Base-by-base conservation (phyloP, 2,797 vertebrate species). In the Otolemur crassicaudatus region DNA sequence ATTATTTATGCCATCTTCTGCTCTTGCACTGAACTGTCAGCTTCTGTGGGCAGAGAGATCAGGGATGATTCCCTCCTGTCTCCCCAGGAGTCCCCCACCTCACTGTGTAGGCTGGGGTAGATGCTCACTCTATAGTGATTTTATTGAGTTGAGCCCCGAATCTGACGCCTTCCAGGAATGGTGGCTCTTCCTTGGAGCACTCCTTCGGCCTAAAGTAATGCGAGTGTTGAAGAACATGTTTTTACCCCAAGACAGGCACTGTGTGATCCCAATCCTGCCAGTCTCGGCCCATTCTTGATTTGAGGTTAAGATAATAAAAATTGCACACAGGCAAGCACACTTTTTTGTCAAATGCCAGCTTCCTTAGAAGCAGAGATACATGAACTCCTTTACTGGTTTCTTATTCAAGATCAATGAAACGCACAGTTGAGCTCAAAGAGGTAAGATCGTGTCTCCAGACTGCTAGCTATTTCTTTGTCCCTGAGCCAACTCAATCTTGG, bases 361-460 rank as follows among this genome's bases (percentile, higher is more conserved):
- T 94, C n/a, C n/a, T 31, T n/a, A 79, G 56, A 53, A 88, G 43
- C 69, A 90, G 37, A 83, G 34, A 79, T 20, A 23, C 61, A n/a
- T 83, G 69, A 73, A 76, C n/a, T 80, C 70, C 86, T 91, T 93
- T 58, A 88, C 16, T 56, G 40, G 19, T 22, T 76, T 87, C 65
- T 77, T 70, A 90, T 53, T 95, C 91, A 86, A 91, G 31, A 85
- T 95, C 95, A 94, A 34, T 80, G 69, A 94, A 95, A 94, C n/a
- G 85, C 43, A 76, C 5, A 90, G 61, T 53, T 82, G 72, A 85
- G 12, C 29, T 82, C 34, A n/a, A 88, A 76, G 75, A 23, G 79
- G 65, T 80, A 93, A 56, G 69, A 86, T 86, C 93, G 83, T 87
- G 34, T 72, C 80, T 91, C 25, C 19, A 96, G 73, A 37, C 17